Percentiles rank a stretch among this genome's conserved stretches.
These are phyloP conservation scores for Odontamblyopus lacepedii DNA, from an alignment of 2,797 vertebrate genomes.

Conservation along the genomic window DNA sequence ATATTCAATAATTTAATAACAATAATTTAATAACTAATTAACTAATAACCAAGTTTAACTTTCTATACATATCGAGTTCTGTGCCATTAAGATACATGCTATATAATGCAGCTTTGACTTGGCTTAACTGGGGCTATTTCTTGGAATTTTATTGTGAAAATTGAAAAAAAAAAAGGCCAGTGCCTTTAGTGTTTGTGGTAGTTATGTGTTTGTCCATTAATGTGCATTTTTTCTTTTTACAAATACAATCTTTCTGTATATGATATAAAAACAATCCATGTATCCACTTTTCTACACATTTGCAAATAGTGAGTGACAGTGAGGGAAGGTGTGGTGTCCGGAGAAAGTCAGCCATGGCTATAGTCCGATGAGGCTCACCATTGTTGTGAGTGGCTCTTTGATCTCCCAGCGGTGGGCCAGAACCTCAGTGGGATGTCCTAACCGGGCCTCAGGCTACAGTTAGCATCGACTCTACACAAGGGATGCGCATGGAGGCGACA, in stretches of 20 bases:
- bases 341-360: constrained; percentile 59
- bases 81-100: too few relatives aligned
- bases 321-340: constrained; percentile 85
- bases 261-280: background rate
- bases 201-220: background rate
- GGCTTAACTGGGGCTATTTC: background rate
- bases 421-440: constrained; percentile 80
- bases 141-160: background rate
- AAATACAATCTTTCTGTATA: background rate
- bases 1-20: too few relatives aligned
- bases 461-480: constrained; percentile 66
- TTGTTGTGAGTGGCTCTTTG: constrained; percentile 89
- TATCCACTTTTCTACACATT: background rate
- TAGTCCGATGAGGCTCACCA: constrained; percentile 75
- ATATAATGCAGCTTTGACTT: background rate
- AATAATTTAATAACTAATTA: too few relatives aligned
- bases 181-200: background rate
- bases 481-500: constrained; percentile 36
- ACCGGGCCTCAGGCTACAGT: constrained; percentile 75
- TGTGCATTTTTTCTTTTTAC: background rate
- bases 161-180: background rate
- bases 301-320: constrained; percentile 64
- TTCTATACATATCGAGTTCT: too few relatives aligned
- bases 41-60: too few relatives aligned
- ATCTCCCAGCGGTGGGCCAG: constrained; percentile 83